Conservation (phyloP, 92 coral and sea anemone species). For the Actinostola sp. region DNA sequence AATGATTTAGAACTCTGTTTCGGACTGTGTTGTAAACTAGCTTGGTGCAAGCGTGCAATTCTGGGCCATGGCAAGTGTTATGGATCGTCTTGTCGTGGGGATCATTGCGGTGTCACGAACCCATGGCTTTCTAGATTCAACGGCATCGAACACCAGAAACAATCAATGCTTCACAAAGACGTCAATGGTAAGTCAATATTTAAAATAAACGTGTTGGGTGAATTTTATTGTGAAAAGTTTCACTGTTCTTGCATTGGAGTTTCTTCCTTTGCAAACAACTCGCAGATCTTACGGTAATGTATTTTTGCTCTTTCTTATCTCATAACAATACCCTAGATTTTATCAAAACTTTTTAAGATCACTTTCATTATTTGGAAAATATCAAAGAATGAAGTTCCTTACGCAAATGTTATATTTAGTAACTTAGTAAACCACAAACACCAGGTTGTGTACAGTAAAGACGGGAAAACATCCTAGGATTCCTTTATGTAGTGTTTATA, state of each 20-base stretch:
- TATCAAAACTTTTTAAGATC: background rate
- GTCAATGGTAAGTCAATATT: too few relatives aligned
- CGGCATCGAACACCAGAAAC: too few relatives aligned
- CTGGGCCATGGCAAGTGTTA: slow-evolving; percentile 54
- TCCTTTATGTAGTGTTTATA: background rate
- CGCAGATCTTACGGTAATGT: background rate
- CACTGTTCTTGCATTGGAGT: too few relatives aligned
- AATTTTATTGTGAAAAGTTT: too few relatives aligned
- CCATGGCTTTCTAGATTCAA: too few relatives aligned
- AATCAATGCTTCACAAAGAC: too few relatives aligned
- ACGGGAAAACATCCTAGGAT: background rate
- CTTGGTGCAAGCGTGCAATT: slow-evolving; percentile 79
- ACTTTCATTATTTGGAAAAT: background rate
- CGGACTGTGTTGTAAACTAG: slow-evolving; percentile 71
- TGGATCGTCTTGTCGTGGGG: slow-evolving; percentile 39
- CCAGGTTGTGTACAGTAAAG: background rate
- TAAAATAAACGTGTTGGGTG: too few relatives aligned
- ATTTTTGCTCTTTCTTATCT: background rate
- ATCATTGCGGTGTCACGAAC: slow-evolving; percentile 16
- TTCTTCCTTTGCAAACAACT: too few relatives aligned
- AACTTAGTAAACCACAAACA: background rate
- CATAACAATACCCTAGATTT: background rate
- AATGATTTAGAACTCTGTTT: slow-evolving; percentile 55
- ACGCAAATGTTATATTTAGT: slow-evolving; percentile 29
- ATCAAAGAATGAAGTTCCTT: background rate